Conservation (phyloP, 92 coral and sea anemone species). For the Nematostella vectensis region DNA sequence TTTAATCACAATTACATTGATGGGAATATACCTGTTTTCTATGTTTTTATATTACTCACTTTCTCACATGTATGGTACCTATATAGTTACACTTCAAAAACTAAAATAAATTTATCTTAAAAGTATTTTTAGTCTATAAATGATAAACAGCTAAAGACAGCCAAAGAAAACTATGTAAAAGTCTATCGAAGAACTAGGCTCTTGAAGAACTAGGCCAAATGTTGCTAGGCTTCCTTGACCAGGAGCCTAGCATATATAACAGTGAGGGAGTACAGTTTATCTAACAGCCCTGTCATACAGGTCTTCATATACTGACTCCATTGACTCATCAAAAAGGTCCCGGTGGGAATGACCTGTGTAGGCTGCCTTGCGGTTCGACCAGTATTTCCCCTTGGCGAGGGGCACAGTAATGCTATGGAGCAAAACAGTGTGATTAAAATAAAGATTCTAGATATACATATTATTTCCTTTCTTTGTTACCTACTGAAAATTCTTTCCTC, state of each 20-base stretch:
- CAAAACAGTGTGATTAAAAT: neutral
- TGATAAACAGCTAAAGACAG: too few species aligned
- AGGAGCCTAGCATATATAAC: too few species aligned
- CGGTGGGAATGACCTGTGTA: slow-evolving; percentile 70
- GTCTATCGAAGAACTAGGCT: too few species aligned
- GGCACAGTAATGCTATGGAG: slow-evolving; percentile 72
- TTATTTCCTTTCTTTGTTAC: neutral
- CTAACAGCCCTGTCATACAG: slow-evolving; percentile 37
- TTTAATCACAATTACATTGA: neutral
- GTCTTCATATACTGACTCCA: slow-evolving; percentile 68
- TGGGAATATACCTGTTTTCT: neutral
- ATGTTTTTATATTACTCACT: neutral
- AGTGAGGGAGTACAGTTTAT: too few species aligned
- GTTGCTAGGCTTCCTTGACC: too few species aligned
- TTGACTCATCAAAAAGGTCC: slow-evolving; percentile 60
- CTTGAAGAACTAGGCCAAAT: too few species aligned
- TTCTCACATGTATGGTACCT: too few species aligned
- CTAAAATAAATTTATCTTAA: too few species aligned
- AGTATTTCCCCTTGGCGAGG: slow-evolving; percentile 48
- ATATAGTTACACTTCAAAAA: too few species aligned
- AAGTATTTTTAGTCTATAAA: too few species aligned
- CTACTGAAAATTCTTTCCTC: too few species aligned
- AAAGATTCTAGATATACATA: neutral
- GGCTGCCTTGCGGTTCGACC: slow-evolving; percentile 68
- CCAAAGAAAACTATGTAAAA: too few species aligned